Conservation (phyloP, 1,140 invertebrate genomes). For the Leptestheria dahalacensis region DNA sequence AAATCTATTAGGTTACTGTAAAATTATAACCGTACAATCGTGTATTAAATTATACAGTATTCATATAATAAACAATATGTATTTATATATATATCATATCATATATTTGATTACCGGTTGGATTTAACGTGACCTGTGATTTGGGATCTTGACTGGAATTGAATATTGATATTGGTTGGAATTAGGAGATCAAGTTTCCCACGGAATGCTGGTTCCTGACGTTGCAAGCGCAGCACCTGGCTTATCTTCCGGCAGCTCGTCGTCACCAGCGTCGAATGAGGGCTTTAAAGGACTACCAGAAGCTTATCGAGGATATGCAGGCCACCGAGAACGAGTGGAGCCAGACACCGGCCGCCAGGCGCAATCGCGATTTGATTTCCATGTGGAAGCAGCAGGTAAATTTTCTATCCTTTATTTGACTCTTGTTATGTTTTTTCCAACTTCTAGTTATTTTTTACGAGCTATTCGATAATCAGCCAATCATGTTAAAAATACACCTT, state of each 20-base stretch:
- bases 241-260: constrained; percentile 69
- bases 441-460: not conserved
- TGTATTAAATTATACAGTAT: too few relatives aligned
- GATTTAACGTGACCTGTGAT: not conserved
- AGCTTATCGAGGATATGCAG: constrained; percentile 73
- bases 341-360: constrained; percentile 46
- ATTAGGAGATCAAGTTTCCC: constrained; percentile 74
- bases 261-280: constrained; percentile 69
- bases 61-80: not conserved
- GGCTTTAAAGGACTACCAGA: constrained; percentile 74
- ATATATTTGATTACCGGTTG: not conserved
- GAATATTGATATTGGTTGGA: too few relatives aligned
- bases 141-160: not conserved
- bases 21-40: too few relatives aligned
- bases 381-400: constrained; percentile 66
- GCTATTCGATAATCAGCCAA: too few relatives aligned
- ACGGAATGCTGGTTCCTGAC: constrained; percentile 96
- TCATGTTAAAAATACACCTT: constrained; percentile 8
- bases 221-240: constrained; percentile 79
- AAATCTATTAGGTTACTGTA: not conserved
- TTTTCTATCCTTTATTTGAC: not conserved
- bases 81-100: not conserved
- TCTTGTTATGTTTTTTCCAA: not conserved
- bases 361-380: constrained; percentile 70
- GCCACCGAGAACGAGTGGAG: constrained; percentile 68